These are phyloP conservation scores for Bradypodion pumilum DNA, from an alignment of 2,797 vertebrate genomes.

Conservation along the genomic window DNA sequence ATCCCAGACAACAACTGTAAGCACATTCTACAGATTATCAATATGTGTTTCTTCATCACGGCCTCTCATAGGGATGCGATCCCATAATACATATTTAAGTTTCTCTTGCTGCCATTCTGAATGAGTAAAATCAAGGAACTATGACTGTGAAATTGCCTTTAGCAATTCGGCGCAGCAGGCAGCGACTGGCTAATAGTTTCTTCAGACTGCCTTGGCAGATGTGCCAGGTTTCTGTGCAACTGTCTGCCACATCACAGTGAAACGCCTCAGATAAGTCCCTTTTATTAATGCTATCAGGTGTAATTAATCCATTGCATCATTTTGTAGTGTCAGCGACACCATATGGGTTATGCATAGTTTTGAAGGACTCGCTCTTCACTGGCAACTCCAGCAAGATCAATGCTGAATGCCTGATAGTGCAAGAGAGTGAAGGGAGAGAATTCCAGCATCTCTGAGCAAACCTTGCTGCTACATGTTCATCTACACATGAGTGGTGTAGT, in stretches of 20 bases:
- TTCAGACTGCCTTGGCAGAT: constrained; percentile 59
- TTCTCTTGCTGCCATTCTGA: background rate
- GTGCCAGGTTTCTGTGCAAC: constrained; percentile 55
- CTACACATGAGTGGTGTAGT: too few relatives aligned
- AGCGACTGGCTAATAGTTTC: constrained; percentile 59
- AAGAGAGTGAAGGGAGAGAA: background rate
- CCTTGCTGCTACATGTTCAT: background rate
- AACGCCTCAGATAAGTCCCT: background rate
- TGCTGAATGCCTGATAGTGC: constrained; percentile 33
- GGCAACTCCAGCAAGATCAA: constrained; percentile 11
- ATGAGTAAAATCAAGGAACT: constrained; percentile 49
- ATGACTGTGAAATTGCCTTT: constrained; percentile 64
- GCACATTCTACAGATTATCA: background rate
- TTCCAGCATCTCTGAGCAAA: background rate
- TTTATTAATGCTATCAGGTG: constrained; percentile 45
- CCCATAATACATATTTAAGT: constrained; percentile 48
- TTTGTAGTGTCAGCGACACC: constrained; percentile 42
- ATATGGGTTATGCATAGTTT: constrained; percentile 52
- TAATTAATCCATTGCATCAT: constrained; percentile 59
- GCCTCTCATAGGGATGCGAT: constrained; percentile 44
- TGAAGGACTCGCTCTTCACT: constrained; percentile 39
- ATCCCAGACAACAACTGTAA: background rate
- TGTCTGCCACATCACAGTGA: constrained; percentile 33
- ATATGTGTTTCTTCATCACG: constrained; percentile 31
- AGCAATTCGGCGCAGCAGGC: constrained; percentile 57